A percentile compares a stretch with the other conserved stretches of the same genome.
These are phyloP conservation scores for Halotydeus destructor DNA, from an alignment of 1,140 invertebrate genomes.

Conservation along the genomic window DNA sequence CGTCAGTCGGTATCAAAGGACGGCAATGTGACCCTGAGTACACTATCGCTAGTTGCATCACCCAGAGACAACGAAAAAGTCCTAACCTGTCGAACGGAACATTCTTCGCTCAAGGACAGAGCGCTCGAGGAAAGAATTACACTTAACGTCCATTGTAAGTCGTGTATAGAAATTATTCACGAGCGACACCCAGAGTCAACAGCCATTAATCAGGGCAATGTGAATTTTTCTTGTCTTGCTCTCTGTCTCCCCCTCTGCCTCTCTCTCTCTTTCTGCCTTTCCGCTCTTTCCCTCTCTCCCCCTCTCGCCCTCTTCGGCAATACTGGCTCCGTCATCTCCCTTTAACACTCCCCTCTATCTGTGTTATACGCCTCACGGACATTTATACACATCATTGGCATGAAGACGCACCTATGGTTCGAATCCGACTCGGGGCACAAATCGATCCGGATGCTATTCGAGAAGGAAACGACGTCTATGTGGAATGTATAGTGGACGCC, in stretches of 20 bases:
- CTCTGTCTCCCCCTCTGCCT: no score
- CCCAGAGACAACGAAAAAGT: slow-evolving; percentile 62
- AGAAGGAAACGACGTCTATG: slow-evolving; percentile 56
- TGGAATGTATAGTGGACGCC: slow-evolving; percentile 68
- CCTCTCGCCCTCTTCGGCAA: no score
- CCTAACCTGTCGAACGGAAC: slow-evolving; percentile 57
- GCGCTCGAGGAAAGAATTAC: slow-evolving; percentile 13
- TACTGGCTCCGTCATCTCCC: no score
- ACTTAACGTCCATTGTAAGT: slow-evolving; percentile 17
- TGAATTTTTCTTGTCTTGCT: no score
- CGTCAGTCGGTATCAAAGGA: slow-evolving; percentile 16
- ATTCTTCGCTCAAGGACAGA: slow-evolving; percentile 29
- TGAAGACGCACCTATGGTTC: slow-evolving; percentile 14
- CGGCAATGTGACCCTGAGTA: slow-evolving; percentile 15
- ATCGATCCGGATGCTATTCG: slow-evolving; percentile 12
- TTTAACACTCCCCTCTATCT: no score
- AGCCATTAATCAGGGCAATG: no score
- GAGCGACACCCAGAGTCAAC: no score
- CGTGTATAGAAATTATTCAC: background rate
- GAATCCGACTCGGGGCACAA: slow-evolving; percentile 9
- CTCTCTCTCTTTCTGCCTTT: no score
- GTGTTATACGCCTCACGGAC: no score
- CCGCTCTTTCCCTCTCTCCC: no score
- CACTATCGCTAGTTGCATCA: slow-evolving; percentile 28
- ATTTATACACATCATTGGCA: no score